Base-by-base conservation (phyloP, 2,888 invertebrate genomes). In the Junonia oenone region DNA sequence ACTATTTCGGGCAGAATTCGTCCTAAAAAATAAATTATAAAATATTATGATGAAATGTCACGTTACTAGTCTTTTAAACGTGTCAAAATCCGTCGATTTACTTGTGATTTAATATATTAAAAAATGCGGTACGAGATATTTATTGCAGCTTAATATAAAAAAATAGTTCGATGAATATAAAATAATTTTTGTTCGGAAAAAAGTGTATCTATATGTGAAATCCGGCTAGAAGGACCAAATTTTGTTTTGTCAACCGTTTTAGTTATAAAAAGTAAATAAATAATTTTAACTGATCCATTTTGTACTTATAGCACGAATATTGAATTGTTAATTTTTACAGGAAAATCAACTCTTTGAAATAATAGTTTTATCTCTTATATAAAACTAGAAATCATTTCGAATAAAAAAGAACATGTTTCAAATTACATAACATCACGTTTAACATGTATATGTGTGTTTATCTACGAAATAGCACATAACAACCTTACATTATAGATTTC, bases 11-110 rank as follows among this genome's bases (percentile, higher is more conserved):
- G 64, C 72, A 64, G 64, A 70, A 71, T 71, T 68, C 73, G 78
- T 81, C 78, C 80, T 70, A 55, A 66, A 68, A 63, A 67, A 58
- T 63, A 62, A 63, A 61, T 61, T 62, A 60, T 65, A 59, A 65
- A 65, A 59, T 56, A 51, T 64, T 64, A 61, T 31, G 56, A 61
- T 58, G 63, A 64, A 62, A 47, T 54, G 56, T 33, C 70, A 66
- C 68, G 71, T 70, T 64, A 59, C 77, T 81, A 81, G 81, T 81
- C 79, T 71, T 69, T 62, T 61, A 63, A 72, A 65, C 69, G 74
- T 68, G 73, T 68, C 68, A 56, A 62, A 59, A 53, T 65, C 61
- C 69, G 64, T 73, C 73, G 71, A 72, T 76, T 43, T 35, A 56
- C 17, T 29, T 29, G 26, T 45, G 17, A 40, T 38, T 9, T 51